These are phyloP conservation scores for Platyscapa corneri DNA, from an alignment of 1,140 invertebrate species.

Conservation along the genomic window DNA sequence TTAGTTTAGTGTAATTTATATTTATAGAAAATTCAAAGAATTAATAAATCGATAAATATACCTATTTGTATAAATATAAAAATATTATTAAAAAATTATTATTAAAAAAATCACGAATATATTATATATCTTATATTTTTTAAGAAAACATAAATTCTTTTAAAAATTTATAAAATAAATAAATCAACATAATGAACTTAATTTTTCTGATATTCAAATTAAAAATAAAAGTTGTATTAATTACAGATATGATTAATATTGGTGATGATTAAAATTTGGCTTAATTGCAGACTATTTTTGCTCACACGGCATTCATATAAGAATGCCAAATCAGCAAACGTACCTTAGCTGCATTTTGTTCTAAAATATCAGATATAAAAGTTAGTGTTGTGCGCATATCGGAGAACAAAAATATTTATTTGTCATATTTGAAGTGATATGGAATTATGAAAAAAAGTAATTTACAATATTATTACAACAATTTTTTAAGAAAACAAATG, in stretches of 20 bases:
- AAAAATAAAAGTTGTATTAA: neutral
- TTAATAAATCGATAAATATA: too few species aligned
- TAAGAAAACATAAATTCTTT: too few species aligned
- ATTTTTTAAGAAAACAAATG: neutral
- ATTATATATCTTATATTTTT: too few species aligned
- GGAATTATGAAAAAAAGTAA: neutral
- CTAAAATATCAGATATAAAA: neutral
- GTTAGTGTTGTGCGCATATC: neutral
- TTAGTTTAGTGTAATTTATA: too few species aligned
- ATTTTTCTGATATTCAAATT: too few species aligned
- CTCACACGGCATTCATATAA: neutral
- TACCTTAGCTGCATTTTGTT: neutral
- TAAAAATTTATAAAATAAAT: too few species aligned
- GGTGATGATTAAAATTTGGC: neutral
- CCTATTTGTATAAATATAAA: too few species aligned
- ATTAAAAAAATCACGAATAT: too few species aligned
- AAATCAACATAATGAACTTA: too few species aligned
- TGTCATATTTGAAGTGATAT: neutral
- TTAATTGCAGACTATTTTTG: neutral
- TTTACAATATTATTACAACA: neutral
- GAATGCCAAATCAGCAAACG: constrained; percentile 23
- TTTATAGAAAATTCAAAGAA: too few species aligned
- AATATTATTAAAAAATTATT: too few species aligned
- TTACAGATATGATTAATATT: neutral
- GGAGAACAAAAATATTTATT: neutral